Percentiles rank a stretch among this genome's conserved stretches.
Conservation (phyloP, 2,113 vertebrate species). For the Jacana jacana region DNA sequence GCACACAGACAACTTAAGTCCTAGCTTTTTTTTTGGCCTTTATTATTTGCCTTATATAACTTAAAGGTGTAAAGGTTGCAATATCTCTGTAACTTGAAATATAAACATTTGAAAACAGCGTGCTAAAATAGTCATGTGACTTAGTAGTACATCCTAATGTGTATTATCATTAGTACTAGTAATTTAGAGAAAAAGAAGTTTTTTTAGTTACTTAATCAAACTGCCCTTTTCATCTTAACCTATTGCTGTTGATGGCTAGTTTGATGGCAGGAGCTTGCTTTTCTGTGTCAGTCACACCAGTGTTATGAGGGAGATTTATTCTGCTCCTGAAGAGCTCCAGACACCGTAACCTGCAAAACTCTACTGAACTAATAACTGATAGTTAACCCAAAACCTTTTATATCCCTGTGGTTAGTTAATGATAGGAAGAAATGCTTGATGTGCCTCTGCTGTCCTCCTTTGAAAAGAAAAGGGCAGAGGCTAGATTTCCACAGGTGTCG, state of each 20-base stretch:
- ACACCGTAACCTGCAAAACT: background rate
- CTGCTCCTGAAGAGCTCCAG: background rate
- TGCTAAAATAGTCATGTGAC: background rate
- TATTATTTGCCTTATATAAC: background rate
- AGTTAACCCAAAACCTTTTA: no score
- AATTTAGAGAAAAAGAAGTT: background rate
- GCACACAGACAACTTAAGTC: background rate
- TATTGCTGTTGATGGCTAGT: background rate
- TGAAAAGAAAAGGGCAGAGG: background rate
- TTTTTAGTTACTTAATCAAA: background rate
- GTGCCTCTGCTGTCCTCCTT: background rate
- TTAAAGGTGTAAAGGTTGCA: background rate
- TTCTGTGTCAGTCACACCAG: background rate
- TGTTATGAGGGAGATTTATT: background rate
- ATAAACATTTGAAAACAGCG: background rate
- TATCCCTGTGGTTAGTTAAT: no score
- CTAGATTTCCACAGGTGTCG: background rate
- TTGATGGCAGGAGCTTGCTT: background rate
- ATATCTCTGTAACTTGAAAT: background rate
- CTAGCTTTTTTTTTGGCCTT: background rate
- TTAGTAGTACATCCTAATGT: fast-evolving
- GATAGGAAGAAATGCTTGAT: background rate
- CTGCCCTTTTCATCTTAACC: background rate
- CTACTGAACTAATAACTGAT: fast-evolving
- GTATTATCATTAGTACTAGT: background rate